A percentile compares a stretch with the other conserved stretches of the same genome.
phyloP scores from a whole-genome alignment of 64 coral and sea anemone species.

The Hydrozoanthus tunicans region DNA sequence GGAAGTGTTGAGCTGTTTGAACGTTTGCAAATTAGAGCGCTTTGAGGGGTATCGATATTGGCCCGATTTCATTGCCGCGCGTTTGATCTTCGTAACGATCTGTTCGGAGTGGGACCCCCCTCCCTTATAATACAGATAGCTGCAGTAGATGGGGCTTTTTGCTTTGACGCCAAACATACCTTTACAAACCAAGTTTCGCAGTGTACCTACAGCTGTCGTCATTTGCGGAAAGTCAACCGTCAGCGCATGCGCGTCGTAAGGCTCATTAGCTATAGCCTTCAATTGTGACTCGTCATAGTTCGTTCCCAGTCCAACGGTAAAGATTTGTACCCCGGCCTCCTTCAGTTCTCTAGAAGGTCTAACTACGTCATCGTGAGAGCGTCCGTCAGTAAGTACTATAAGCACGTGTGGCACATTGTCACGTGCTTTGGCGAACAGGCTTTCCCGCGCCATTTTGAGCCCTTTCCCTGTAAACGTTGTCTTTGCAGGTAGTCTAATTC shows the following conservation, averaged over 20 bases:
- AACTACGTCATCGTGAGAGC: constrained; percentile 48
- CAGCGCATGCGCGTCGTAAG: constrained; percentile 25
- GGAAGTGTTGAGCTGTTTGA: no score
- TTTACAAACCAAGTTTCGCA: constrained; percentile 42
- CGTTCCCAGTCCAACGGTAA: constrained; percentile 62
- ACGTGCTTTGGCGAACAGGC: constrained; percentile 28
- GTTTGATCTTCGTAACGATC: no score
- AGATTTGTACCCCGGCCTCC: constrained; percentile 50
- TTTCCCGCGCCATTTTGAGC: neutral
- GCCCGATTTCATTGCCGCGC: no score
- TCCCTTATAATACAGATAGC: no score
- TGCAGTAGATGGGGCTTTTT: no score
- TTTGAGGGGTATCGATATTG: no score
- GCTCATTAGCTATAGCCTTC: constrained; percentile 31
- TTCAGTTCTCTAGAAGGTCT: constrained; percentile 21
- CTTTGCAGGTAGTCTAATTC: constrained; percentile 18
- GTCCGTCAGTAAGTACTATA: constrained; percentile 63
- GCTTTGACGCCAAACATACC: neutral
- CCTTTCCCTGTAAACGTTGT: constrained; percentile 58
- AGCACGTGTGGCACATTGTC: constrained; percentile 47
- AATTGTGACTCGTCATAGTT: constrained; percentile 53
- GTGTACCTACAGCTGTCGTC: neutral
- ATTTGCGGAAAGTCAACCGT: constrained; percentile 56
- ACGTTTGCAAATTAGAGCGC: no score
- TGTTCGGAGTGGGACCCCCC: no score